These are phyloP conservation scores for Phaetusa simplex DNA, from an alignment of 2,113 vertebrate species.

Conservation along the genomic window DNA sequence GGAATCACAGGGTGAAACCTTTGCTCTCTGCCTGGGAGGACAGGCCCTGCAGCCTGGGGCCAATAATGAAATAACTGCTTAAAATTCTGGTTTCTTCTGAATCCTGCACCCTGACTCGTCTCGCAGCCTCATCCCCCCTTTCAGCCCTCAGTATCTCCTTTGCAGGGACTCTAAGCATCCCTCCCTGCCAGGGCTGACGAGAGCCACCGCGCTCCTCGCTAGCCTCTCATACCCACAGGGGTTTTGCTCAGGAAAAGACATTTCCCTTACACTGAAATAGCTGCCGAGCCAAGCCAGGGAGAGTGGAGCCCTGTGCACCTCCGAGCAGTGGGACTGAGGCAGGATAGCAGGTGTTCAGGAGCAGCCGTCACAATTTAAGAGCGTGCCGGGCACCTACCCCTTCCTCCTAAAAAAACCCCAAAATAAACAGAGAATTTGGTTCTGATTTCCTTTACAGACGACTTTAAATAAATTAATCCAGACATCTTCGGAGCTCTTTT, in stretches of 20 bases:
- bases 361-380: neutral
- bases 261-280: neutral
- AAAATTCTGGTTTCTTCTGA: neutral
- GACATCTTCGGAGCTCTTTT: neutral
- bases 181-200: neutral
- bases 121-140: neutral
- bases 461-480: neutral
- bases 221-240: neutral
- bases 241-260: neutral
- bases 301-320: neutral
- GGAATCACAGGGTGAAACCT: neutral
- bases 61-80: neutral
- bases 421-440: neutral
- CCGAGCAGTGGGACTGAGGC: neutral
- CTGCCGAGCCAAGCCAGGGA: neutral
- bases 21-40: neutral
- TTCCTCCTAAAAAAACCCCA: neutral
- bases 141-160: neutral
- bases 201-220: rapidly evolving
- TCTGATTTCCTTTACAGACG: neutral
- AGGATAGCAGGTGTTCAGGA: neutral
- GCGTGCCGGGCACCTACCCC: neutral
- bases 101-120: neutral
- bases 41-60: neutral
- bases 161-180: neutral